A percentile compares a stretch with the other conserved stretches of the same genome.
Evolutionary conservation across 2,888 invertebrate genomes (phyloP).

Genomic region (Neoitamus cyanurus): DNA sequence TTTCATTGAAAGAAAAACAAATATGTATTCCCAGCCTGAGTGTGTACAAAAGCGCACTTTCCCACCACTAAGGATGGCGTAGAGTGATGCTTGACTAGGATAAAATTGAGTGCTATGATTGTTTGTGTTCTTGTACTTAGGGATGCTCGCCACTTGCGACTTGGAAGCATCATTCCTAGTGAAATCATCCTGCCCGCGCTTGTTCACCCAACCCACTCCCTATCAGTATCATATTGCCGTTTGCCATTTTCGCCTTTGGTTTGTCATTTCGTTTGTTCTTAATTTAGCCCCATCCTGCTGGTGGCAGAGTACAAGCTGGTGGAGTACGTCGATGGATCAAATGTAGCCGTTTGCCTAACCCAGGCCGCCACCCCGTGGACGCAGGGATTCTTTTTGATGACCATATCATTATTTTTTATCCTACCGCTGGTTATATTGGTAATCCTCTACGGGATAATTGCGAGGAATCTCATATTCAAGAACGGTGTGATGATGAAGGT

Average conservation of each 20-base stretch:
- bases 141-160: slow-evolving; percentile 10
- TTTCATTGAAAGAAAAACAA: not conserved
- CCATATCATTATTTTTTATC: slow-evolving; percentile 83
- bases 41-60: not conserved
- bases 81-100: slow-evolving; percentile 35
- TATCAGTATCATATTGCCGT: slow-evolving; percentile 48
- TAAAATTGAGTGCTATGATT: slow-evolving; percentile 36
- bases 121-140: slow-evolving; percentile 9
- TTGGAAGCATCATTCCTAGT: slow-evolving; percentile 46
- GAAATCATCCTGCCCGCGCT: slow-evolving; percentile 55
- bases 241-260: slow-evolving; percentile 55
- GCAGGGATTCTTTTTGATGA: slow-evolving; percentile 81
- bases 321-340: slow-evolving; percentile 76
- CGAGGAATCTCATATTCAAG: slow-evolving; percentile 80
- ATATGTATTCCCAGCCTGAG: not conserved
- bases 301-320: slow-evolving; percentile 79
- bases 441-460: slow-evolving; percentile 84
- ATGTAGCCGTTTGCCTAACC: slow-evolving; percentile 81
- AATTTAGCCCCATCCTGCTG: slow-evolving; percentile 81
- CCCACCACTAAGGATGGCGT: not conserved
- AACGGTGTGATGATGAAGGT: slow-evolving; percentile 74
- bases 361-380: slow-evolving; percentile 82
- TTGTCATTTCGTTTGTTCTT: slow-evolving; percentile 65
- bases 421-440: slow-evolving; percentile 83
- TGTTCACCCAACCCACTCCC: slow-evolving; percentile 28